Evolutionary conservation across 2,113 vertebrate genomes (phyloP).

Genomic region (Uria aalge): DNA sequence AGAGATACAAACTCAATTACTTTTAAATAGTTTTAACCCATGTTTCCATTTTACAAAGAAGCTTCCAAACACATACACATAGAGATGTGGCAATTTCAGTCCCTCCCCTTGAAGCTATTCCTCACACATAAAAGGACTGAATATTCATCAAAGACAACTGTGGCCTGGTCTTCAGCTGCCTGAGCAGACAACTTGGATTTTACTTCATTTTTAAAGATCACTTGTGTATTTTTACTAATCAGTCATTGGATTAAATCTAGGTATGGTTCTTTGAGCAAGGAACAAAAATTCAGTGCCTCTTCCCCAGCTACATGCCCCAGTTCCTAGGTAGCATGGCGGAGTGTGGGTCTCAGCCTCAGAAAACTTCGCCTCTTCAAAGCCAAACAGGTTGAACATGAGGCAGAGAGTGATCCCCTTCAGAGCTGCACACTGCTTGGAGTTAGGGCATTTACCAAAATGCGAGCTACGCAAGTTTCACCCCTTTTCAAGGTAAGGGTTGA

Average conservation of each 20-base stretch:
- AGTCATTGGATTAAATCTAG: background rate
- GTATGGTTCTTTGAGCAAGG: background rate
- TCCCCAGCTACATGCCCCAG: background rate
- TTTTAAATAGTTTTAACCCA: background rate
- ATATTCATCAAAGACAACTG: background rate
- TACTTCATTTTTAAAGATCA: background rate
- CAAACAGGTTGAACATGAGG: background rate
- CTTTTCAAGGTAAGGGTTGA: background rate
- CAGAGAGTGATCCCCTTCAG: background rate
- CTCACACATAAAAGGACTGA: background rate
- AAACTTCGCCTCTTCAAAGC: background rate
- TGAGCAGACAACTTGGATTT: background rate
- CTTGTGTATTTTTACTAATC: background rate
- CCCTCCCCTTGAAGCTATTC: background rate
- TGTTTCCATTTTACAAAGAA: background rate
- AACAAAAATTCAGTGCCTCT: background rate
- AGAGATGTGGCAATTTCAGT: background rate
- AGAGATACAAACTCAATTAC: background rate
- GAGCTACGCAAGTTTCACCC: background rate
- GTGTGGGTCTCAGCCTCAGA: background rate
- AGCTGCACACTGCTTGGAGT: rapidly evolving
- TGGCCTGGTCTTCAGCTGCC: background rate
- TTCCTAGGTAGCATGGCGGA: background rate
- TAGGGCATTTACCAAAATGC: background rate
- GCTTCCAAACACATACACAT: background rate